Conservation (phyloP, 2,888 invertebrate species). For the Hipparchia sbordonii region DNA sequence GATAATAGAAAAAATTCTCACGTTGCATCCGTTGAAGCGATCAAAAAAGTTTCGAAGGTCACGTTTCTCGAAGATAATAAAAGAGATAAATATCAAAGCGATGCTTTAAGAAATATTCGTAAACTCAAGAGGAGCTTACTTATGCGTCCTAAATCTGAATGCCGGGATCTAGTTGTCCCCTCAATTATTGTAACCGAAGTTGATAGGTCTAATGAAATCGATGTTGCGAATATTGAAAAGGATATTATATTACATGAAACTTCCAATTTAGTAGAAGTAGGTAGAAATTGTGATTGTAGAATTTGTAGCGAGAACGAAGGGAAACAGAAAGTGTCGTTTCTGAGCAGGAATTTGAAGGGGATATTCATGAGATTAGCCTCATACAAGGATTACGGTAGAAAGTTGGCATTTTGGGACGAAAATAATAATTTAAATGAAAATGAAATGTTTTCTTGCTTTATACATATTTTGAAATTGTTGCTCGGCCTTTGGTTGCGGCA, state of each 20-base stretch:
- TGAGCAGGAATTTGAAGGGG: slow-evolving; percentile 59
- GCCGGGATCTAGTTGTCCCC: slow-evolving; percentile 45
- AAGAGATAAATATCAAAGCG: slow-evolving; percentile 38
- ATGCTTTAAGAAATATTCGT: slow-evolving; percentile 43
- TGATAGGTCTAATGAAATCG: slow-evolving; percentile 36
- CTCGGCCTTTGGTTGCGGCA: slow-evolving; percentile 77
- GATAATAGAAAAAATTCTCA: slow-evolving; percentile 32
- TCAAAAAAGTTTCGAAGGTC: slow-evolving; percentile 33
- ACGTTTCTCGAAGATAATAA: slow-evolving; percentile 40
- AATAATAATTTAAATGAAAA: slow-evolving; percentile 64
- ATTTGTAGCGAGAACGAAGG: slow-evolving; percentile 64
- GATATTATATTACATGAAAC: slow-evolving; percentile 46
- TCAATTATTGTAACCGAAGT: slow-evolving; percentile 49
- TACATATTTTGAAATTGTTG: slow-evolving; percentile 70
- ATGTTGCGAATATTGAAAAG: slow-evolving; percentile 47
- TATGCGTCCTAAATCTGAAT: slow-evolving; percentile 37
- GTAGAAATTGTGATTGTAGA: slow-evolving; percentile 70
- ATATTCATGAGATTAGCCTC: slow-evolving; percentile 61
- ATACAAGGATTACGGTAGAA: slow-evolving; percentile 56
- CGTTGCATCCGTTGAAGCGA: slow-evolving; percentile 36
- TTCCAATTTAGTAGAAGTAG: slow-evolving; percentile 63
- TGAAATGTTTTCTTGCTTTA: slow-evolving; percentile 70
- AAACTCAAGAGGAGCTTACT: slow-evolving; percentile 50
- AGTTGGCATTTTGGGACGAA: slow-evolving; percentile 65
- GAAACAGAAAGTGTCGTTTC: slow-evolving; percentile 50